These are phyloP conservation scores for Megatriorchis doriae DNA, from an alignment of 2,113 vertebrate species.

Conservation along the genomic window DNA sequence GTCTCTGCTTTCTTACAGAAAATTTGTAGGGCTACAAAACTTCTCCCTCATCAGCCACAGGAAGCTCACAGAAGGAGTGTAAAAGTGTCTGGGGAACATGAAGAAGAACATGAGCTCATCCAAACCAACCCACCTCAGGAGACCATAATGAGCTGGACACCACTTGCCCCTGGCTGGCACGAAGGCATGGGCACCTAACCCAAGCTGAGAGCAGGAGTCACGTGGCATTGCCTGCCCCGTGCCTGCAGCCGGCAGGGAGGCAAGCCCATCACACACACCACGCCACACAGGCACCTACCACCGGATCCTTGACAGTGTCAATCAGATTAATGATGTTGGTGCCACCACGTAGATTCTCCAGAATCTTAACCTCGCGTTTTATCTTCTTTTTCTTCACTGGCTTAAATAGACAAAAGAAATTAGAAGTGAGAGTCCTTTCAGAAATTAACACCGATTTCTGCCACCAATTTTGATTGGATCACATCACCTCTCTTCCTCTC, in stretches of 20 bases:
- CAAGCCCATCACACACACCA: neutral
- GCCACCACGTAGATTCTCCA: constrained; percentile 95
- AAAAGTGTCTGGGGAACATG: neutral
- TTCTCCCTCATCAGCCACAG: neutral
- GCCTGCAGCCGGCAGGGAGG: neutral
- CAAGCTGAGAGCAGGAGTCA: neutral
- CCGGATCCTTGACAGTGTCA: constrained; percentile 96
- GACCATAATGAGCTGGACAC: neutral
- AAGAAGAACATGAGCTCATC: neutral
- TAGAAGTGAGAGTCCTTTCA: constrained; percentile 72
- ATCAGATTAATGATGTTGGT: constrained; percentile 98
- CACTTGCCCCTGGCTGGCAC: rapidly evolving
- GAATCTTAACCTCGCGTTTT: constrained; percentile 98
- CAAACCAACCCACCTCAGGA: neutral
- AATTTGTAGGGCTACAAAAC: neutral
- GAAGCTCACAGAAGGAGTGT: neutral
- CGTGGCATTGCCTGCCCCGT: rapidly evolving
- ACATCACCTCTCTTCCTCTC: neutral
- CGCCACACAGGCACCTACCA: constrained; percentile 79
- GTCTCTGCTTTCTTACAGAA: neutral
- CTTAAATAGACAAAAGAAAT: constrained; percentile 82
- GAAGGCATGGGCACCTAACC: neutral
- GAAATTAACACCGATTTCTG: constrained; percentile 13
- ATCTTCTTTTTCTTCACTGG: constrained; percentile 99
- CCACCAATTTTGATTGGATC: neutral